These are phyloP conservation scores for Nasonia giraulti DNA, from an alignment of 1,140 invertebrate species.

Conservation along the genomic window DNA sequence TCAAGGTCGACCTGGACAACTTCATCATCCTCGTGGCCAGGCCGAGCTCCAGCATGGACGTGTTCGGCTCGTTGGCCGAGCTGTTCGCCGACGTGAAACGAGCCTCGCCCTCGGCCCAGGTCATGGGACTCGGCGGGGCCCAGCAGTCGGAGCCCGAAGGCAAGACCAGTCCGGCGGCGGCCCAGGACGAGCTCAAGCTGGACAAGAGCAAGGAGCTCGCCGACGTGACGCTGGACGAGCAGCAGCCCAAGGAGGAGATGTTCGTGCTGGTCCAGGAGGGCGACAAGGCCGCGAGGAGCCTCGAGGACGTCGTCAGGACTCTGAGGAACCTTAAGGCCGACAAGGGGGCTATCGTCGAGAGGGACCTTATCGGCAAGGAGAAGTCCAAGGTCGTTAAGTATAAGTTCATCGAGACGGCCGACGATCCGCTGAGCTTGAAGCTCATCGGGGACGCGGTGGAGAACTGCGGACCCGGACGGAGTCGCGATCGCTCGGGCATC, in stretches of 20 bases:
- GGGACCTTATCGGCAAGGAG: not conserved
- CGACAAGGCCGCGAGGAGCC: not conserved
- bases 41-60: constrained; percentile 14
- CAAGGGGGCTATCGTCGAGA: not conserved
- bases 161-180: not conserved
- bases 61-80: constrained; percentile 35
- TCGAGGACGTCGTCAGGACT: constrained; percentile 19
- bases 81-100: not conserved
- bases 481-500: constrained; percentile 62
- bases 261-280: not conserved
- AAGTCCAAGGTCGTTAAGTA: constrained; percentile 20
- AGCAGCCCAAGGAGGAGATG: too few relatives aligned
- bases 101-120: not conserved
- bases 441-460: constrained; percentile 66
- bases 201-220: not conserved
- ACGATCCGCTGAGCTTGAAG: constrained; percentile 57
- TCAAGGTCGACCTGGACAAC: constrained; percentile 71
- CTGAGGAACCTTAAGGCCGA: not conserved
- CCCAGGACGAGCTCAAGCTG: not conserved
- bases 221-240: not conserved
- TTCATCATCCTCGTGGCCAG: constrained; percentile 66
- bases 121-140: not conserved
- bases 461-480: constrained; percentile 69
- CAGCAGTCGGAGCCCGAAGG: not conserved
- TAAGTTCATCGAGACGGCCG: constrained; percentile 43